Evolutionary conservation across 2,113 vertebrate genomes (phyloP), one percentile per base, ranked within the genome.

Genomic region (Columbina picui): DNA sequence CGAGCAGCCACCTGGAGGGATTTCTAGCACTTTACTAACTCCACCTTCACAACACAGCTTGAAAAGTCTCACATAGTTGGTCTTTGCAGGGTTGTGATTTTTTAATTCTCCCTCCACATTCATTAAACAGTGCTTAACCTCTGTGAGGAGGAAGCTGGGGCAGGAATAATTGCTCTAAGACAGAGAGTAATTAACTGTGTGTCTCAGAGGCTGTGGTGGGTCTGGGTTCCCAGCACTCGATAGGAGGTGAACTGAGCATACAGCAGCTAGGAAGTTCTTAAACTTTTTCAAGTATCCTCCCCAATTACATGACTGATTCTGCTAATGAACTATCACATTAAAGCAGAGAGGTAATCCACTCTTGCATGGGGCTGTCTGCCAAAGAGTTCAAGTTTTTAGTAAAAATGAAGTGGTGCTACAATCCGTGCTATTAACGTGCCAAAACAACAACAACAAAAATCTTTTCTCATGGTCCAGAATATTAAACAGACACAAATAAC

Each of bases 401-500:
- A 45, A 71, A 95, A 94, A 82, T 53, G 81, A 86, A 56, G 71
- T 64, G 84, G 50, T 83, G 92, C 71, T 55, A 63, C 78, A 76
- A 92, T 92, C 76, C 7, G 20, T 16, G 39, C 68, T 94, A 90
- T 78, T 93, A 90, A 82, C 6, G 50, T 94, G 96, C 96, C 88
- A 96, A 88, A 94, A 95, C 88, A 96, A 94, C 88, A 95, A 22
- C 85, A 91, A 8, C 78, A 75, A 75, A 14, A 57, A 78, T 91
- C 34, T 82, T 94, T 94, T 90, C 90, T 93, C 93, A 64, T 91
- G 93, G 75, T 63, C 92, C 88, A 34, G 94, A 95, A 86, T 84
- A 86, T 84, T 96, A 98, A 96, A 89, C 93, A 94, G 89, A 91
- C 97, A 94, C 92, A 94, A 96, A 93, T 78, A 95, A 89, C 93